phyloP scores from a whole-genome alignment of 2,888 invertebrate species.

The Drosophila formosana region DNA sequence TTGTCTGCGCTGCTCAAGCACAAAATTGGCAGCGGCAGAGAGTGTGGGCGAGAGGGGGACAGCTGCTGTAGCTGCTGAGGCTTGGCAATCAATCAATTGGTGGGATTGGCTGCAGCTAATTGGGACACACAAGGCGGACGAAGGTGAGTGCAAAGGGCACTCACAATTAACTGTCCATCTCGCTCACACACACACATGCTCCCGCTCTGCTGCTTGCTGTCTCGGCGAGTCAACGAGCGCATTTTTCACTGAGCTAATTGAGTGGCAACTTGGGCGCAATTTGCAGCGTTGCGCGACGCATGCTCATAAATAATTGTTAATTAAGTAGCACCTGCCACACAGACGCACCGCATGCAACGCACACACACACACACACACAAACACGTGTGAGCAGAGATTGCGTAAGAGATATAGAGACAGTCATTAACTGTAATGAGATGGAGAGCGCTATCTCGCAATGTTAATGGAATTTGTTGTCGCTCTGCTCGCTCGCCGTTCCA shows the following conservation, averaged over 20 bases:
- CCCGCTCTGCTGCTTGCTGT: conserved; percentile 4
- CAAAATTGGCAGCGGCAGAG: conserved; percentile 45
- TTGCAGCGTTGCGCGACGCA: conserved; percentile 37
- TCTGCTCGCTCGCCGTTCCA: conserved; percentile 31
- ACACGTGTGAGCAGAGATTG: conserved; percentile 11
- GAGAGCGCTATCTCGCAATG: conserved; percentile 58
- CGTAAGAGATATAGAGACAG: conserved; percentile 27
- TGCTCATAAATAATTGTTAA: conserved; percentile 75
- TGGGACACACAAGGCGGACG: conserved; percentile 43
- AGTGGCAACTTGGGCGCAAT: conserved; percentile 78
- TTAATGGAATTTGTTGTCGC: conserved; percentile 75
- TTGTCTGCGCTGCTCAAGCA: conserved; percentile 66
- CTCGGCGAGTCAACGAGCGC: conserved; percentile 51
- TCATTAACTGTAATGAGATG: conserved; percentile 75
- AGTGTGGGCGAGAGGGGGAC: not conserved
- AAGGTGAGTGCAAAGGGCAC: conserved; percentile 9
- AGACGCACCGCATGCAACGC: not conserved
- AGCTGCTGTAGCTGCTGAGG: conserved; percentile 28
- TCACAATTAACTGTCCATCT: conserved; percentile 39
- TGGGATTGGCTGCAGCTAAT: conserved; percentile 55
- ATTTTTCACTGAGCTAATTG: conserved; percentile 75
- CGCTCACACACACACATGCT: not conserved
- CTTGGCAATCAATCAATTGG: conserved; percentile 78
- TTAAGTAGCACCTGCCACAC: conserved; percentile 57
- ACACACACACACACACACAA: not conserved